phyloP scores from a whole-genome alignment of 1,140 invertebrate genomes.

The Sminthurinus signatus region DNA sequence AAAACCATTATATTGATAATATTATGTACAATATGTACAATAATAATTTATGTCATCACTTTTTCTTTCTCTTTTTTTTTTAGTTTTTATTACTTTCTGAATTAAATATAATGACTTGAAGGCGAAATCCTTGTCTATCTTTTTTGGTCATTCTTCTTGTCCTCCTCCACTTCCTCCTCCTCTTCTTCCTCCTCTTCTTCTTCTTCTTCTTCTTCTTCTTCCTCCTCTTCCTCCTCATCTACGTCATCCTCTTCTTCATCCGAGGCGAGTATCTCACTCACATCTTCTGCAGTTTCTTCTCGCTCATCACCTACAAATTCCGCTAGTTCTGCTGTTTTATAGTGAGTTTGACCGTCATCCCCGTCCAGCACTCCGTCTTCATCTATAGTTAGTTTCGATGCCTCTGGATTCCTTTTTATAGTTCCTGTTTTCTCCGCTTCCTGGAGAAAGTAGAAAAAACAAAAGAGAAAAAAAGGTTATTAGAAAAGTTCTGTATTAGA shows the following conservation, averaged over 20 bases:
- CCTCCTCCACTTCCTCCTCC: constrained; percentile 10
- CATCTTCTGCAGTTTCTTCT: constrained; percentile 41
- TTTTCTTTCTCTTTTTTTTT: too few species aligned
- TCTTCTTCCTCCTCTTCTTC: constrained; percentile 27
- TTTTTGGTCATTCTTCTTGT: too few species aligned
- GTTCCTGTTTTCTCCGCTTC: not conserved
- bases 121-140: not conserved
- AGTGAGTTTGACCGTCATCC: constrained; percentile 32
- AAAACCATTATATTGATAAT: too few species aligned
- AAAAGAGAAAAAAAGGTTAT: too few species aligned
- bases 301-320: not conserved
- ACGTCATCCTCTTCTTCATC: constrained; percentile 37
- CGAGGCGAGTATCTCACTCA: constrained; percentile 33
- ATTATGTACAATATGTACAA: too few species aligned
- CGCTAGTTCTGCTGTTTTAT: constrained; percentile 15
- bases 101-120: too few species aligned
- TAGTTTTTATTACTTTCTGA: too few species aligned
- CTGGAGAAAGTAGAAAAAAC: too few species aligned
- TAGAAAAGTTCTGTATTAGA: too few species aligned
- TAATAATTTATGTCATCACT: too few species aligned
- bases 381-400: not conserved
- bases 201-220: constrained; percentile 38
- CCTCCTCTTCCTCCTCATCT: constrained; percentile 44
- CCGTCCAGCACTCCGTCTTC: constrained; percentile 11
- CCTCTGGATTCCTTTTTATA: not conserved